Evolutionary conservation across 2,888 invertebrate species (phyloP), one percentile per base, ranked within the genome.

Genomic region (Onthophagus sagittarius): DNA sequence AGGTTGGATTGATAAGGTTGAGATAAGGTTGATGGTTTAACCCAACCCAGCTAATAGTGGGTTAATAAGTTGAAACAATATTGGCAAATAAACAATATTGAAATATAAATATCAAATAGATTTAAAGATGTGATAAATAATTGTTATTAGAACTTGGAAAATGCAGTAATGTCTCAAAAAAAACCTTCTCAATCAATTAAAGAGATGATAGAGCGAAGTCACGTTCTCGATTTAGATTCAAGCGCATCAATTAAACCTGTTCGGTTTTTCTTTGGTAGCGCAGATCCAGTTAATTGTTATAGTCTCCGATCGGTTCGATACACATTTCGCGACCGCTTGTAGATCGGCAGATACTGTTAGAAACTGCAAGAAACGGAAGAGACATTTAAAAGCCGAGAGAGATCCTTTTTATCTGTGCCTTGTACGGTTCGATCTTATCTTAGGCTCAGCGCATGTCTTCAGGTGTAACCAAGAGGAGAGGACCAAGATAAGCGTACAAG

Each of bases 401-500:
- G 39, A 53, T 53, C 39, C 39, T 53, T 53, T 53, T 53, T 53
- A 53, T 53, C 39, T 53, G 39, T 53, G 11, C 39, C 39, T 53
- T 53, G 39, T 53, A 53, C 39, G 39, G 39, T 53, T 11, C 39
- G 39, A 53, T 53, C 39, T 53, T 53, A 53, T 63, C 63, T 63
- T 13, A 13, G 7, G 2, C 15, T 63, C 63, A 63, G 39, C 64
- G 14, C 64, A 64, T 15, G 64, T 67, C 15, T 31, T 67, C 23
- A 67, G 15, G 67, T 67, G 31, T 63, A 63, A 14, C 63, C 23
- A 31, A 67, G 23, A 67, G 23, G 67, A 67, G 67, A n/a, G 31
- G 69, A 32, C 15, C 62, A 62, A 71, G 73, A 73, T 73, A 73
- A 73, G 73, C 73, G 67, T 73, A 73, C 73, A 73, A 70, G 73